phyloP scores from a whole-genome alignment of 2,113 vertebrate genomes.

The Phylloscopus whistleri region DNA sequence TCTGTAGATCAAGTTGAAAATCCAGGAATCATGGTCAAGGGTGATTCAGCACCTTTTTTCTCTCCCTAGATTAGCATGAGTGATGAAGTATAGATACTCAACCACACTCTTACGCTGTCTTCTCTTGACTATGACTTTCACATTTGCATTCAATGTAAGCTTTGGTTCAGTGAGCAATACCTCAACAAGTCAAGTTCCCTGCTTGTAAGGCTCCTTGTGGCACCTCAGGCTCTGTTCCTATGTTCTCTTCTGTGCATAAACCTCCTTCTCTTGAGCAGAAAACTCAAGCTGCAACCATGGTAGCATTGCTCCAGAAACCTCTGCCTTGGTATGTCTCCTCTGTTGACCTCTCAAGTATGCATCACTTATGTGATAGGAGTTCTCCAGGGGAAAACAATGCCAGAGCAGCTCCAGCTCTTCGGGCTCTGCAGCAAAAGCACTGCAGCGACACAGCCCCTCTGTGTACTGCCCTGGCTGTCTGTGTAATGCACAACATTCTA shows the following conservation, averaged over 20 bases:
- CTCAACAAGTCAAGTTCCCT: background rate
- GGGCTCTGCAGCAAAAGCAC: background rate
- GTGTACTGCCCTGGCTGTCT: background rate
- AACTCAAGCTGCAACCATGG: background rate
- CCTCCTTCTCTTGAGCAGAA: background rate
- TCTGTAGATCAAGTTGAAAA: background rate
- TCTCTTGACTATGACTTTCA: background rate
- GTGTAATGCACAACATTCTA: background rate
- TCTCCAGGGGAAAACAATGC: background rate
- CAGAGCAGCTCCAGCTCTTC: background rate
- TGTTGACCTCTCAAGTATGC: background rate
- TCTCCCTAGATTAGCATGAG: background rate
- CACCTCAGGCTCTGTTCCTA: background rate
- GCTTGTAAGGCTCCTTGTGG: background rate
- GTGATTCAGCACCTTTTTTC: background rate
- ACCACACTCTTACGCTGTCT: background rate
- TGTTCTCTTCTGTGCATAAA: background rate
- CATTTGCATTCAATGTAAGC: background rate
- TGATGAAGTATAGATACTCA: background rate
- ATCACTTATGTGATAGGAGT: background rate
- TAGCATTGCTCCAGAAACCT: background rate
- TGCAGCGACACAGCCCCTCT: background rate
- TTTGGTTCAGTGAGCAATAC: background rate
- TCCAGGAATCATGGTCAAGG: background rate
- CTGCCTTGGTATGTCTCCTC: background rate